phyloP scores from a whole-genome alignment of 2,113 vertebrate species.

The Limnothrissa miodon region DNA sequence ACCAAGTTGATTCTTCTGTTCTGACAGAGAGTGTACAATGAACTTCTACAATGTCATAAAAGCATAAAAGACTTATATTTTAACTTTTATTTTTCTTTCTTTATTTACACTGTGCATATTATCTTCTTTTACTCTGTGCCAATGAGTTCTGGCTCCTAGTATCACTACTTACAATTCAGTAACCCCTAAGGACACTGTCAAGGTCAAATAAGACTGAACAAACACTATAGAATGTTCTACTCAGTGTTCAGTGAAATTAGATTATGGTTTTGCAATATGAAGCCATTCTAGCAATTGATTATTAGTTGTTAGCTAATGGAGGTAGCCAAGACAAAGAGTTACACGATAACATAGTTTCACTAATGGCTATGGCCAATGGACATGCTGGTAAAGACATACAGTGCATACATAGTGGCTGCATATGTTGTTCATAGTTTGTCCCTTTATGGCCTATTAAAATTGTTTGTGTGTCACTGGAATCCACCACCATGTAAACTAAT shows the following conservation, averaged over 20 bases:
- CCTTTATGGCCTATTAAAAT: neutral
- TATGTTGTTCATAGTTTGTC: neutral
- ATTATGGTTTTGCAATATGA: neutral
- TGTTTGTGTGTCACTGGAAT: neutral
- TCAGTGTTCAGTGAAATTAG: conserved; percentile 3
- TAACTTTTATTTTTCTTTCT: no score
- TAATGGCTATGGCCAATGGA: neutral
- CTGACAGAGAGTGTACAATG: neutral
- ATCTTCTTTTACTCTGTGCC: neutral
- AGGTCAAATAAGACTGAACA: neutral
- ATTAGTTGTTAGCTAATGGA: conserved; percentile 2
- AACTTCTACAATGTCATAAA: neutral
- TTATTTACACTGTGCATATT: neutral
- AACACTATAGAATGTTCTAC: neutral
- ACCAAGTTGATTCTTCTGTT: neutral
- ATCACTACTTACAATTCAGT: neutral
- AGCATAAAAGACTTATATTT: neutral
- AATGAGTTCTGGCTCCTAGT: neutral
- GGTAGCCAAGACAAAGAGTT: neutral
- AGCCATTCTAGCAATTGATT: conserved; percentile 23
- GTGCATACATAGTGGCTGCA: no score
- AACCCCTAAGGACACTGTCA: neutral
- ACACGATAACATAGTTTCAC: neutral
- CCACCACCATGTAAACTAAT: neutral
- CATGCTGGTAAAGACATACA: neutral